Evolutionary conservation across 2,113 vertebrate species (phyloP), one percentile per base, ranked within the genome.

Genomic region (Accipiter cooperii): DNA sequence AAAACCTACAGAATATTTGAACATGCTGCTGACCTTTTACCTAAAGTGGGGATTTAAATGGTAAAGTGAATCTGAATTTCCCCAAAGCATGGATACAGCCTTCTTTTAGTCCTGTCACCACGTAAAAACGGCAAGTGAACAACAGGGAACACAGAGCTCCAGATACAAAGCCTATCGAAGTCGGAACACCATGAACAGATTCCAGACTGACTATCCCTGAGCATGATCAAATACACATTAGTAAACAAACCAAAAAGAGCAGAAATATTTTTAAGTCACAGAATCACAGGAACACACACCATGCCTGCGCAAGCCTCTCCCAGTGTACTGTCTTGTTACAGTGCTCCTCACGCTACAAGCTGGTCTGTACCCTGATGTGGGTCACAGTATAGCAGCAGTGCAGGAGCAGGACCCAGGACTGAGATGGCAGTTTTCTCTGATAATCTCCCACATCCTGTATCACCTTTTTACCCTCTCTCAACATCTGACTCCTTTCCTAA

Each of bases 301-400:
- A 2, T 17, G 55, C 33, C 73, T 33, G 22, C 13, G 55, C 26
- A 17, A 4, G 6, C 33, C 26, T 54, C 38, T 68, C 46, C 52
- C 38, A 20, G 4, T 0, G 5, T 6, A 9, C 12, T 12, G 13
- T 16, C 54, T 86, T 63, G 38, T 33, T 28, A 28, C 0, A 2
- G 25, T 5, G 12, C 52, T 51, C 80, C 42, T 46, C 33, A 33
- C 26, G 12, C 40, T 8, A 46, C 33, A 54, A 21, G 60, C 51
- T 69, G 74, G 8, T 29, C 77, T 55, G n/a, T 44, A 55, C 9
- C 55, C 61, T 21, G 34, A 21, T 0, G 0, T 4, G 3, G 54
- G 42, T 42, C 47, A n/a, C 19, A 19, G 51, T 1, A 8, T 0
- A 33, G 73, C 0, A 0, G 58, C 17, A 6, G 34, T 18, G 26